Evolutionary conservation across 2,888 invertebrate species (phyloP).

Genomic region (Caenorhabditis zanzibari): DNA sequence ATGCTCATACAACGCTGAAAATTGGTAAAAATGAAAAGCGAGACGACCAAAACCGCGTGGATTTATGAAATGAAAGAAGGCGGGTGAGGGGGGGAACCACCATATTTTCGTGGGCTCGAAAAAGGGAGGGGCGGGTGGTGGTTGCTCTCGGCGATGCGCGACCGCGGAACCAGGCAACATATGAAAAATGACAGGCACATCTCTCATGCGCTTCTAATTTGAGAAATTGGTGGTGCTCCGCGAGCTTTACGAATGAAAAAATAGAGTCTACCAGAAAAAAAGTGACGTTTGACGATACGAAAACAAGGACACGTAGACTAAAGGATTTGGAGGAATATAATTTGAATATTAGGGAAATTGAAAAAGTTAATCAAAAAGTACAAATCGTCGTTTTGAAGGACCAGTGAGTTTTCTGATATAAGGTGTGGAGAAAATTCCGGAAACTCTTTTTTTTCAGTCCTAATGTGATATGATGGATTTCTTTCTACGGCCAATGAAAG

Average conservation of each 20-base stretch:
- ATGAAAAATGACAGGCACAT: conserved; percentile 12
- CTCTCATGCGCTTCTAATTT: conserved; percentile 16
- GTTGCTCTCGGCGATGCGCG: conserved; percentile 18
- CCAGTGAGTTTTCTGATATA: background rate
- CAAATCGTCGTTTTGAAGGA: too few relatives aligned
- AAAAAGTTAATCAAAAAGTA: too few relatives aligned
- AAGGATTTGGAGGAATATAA: background rate
- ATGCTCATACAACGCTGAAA: conserved; percentile 51
- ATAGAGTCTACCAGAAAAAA: background rate
- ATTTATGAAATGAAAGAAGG: conserved; percentile 11
- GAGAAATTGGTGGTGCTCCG: background rate
- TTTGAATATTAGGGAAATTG: background rate
- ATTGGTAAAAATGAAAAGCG: background rate
- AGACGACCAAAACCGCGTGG: background rate
- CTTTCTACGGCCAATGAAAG: conserved; percentile 1
- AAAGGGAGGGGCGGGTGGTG: background rate
- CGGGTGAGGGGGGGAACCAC: background rate
- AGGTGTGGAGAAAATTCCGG: background rate
- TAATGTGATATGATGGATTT: conserved; percentile 26
- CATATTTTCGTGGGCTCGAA: background rate
- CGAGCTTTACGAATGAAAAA: background rate
- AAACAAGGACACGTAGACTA: conserved; percentile 10
- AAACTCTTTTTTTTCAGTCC: background rate
- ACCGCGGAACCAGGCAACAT: conserved; percentile 32
- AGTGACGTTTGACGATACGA: conserved; percentile 5